A percentile compares a stretch with the other conserved stretches of the same genome.
Evolutionary conservation across 2,113 vertebrate species (phyloP).

Genomic region (Plectropomus leopardus): DNA sequence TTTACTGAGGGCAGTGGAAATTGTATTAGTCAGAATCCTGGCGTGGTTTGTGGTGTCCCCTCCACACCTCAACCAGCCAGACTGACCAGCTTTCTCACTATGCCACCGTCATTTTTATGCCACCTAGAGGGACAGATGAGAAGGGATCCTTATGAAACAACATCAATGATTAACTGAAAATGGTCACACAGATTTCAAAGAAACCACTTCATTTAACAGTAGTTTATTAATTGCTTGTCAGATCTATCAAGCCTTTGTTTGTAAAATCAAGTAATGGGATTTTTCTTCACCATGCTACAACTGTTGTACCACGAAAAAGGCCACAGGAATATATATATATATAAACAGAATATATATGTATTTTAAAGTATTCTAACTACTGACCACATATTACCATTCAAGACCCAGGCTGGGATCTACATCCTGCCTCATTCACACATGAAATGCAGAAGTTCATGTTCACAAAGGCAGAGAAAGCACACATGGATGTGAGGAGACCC

Average conservation of each 20-base stretch:
- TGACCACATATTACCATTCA: background rate
- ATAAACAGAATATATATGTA: too few relatives aligned
- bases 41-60: constrained; percentile 76
- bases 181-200: background rate
- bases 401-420: constrained; percentile 10
- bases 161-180: constrained; percentile 13
- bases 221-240: background rate
- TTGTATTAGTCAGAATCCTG: constrained; percentile 62
- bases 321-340: background rate
- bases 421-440: constrained; percentile 34
- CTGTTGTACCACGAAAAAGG: background rate
- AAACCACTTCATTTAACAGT: constrained; percentile 4
- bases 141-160: background rate
- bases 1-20: constrained; percentile 34
- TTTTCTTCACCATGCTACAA: background rate
- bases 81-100: constrained; percentile 63
- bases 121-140: constrained; percentile 57
- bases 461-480: constrained; percentile 51
- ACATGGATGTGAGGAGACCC: constrained; percentile 42
- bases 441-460: constrained; percentile 59
- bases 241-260: background rate
- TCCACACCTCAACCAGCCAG: constrained; percentile 78
- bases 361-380: background rate
- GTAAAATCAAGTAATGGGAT: background rate
- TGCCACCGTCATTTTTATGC: constrained; percentile 53